These are phyloP conservation scores for Globia sparganii DNA, from an alignment of 2,888 invertebrate species.

Conservation along the genomic window DNA sequence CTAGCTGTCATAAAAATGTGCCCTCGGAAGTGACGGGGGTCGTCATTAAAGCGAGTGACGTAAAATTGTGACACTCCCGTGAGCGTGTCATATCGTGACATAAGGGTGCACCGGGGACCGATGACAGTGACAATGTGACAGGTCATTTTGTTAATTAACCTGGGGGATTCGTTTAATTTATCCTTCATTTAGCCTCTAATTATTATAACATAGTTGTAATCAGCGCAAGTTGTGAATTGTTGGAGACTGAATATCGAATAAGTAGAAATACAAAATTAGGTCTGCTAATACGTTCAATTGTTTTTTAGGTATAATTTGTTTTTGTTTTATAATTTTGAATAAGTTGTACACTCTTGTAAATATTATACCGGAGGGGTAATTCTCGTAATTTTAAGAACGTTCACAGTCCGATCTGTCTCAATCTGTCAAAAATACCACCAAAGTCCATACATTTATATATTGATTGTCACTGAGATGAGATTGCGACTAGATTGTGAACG, in stretches of 20 bases:
- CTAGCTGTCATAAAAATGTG: slow-evolving; percentile 67
- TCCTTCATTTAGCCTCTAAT: slow-evolving; percentile 23
- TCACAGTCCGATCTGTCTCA: neutral
- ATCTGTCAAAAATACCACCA: too few relatives aligned
- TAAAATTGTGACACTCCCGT: slow-evolving; percentile 76
- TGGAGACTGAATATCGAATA: neutral
- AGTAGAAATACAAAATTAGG: neutral
- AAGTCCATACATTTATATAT: too few relatives aligned
- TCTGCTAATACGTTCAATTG: neutral
- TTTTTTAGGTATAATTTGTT: neutral
- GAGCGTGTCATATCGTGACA: slow-evolving; percentile 70
- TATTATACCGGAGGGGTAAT: neutral
- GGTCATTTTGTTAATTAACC: slow-evolving; percentile 78
- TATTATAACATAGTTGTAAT: slow-evolving; percentile 7
- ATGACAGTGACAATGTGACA: slow-evolving; percentile 73
- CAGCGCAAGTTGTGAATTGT: neutral
- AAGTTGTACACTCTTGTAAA: neutral
- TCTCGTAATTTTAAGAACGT: neutral
- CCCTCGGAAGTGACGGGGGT: slow-evolving; percentile 71
- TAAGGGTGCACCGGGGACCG: slow-evolving; percentile 71
- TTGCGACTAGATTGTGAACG: too few relatives aligned
- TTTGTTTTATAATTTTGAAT: neutral
- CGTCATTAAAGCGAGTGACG: slow-evolving; percentile 74
- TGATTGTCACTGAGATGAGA: too few relatives aligned
- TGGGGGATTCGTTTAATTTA: slow-evolving; percentile 69